phyloP scores from a whole-genome alignment of 2,113 vertebrate species.

The Rhabdomys dilectus region DNA sequence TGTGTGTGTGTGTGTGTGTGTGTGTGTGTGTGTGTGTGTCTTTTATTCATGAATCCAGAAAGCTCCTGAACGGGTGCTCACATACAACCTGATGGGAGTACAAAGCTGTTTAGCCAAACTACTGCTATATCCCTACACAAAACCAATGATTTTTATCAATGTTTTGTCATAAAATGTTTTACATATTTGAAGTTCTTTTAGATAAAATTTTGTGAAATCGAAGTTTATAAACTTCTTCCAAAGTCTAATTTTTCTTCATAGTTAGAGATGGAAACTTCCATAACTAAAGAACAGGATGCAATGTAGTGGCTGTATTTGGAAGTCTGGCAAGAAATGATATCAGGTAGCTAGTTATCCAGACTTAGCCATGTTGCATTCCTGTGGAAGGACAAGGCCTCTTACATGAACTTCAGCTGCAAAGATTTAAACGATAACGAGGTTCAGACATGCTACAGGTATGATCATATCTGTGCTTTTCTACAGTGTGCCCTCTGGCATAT shows the following conservation, averaged over 20 bases:
- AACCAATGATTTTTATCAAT: background rate
- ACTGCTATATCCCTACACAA: too few species aligned
- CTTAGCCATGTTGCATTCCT: background rate
- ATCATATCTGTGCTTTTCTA: background rate
- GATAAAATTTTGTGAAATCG: constrained; percentile 11
- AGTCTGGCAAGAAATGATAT: background rate
- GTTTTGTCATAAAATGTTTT: background rate
- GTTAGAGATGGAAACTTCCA: constrained; percentile 4
- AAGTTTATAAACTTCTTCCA: constrained; percentile 14
- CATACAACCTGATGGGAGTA: too few species aligned
- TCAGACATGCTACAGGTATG: background rate
- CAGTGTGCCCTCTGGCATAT: background rate
- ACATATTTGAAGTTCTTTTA: background rate
- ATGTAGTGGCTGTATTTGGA: background rate
- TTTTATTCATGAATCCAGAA: too few species aligned
- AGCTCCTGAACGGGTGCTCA: too few species aligned
- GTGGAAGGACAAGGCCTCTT: background rate
- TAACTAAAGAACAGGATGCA: background rate
- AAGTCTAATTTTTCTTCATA: constrained; percentile 20
- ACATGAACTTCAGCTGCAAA: background rate
- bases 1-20: too few species aligned
- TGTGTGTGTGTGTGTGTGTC: too few species aligned
- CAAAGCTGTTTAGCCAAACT: too few species aligned
- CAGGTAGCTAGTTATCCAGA: background rate
- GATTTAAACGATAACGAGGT: background rate